Conservation (phyloP, 2,888 invertebrate genomes). For the Ceriagrion tenellum region DNA sequence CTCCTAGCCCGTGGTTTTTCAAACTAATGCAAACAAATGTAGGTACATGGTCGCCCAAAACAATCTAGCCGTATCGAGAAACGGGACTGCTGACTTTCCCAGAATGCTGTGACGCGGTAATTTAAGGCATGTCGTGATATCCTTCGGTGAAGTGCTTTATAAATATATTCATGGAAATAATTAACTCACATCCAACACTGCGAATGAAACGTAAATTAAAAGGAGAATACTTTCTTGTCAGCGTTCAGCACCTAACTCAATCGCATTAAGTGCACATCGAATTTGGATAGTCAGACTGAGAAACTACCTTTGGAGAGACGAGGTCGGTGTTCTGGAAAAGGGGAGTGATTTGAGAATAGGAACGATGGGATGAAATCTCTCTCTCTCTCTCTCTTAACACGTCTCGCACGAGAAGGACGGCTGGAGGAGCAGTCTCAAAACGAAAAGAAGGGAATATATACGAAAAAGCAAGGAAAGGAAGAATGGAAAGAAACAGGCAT, state of each 20-base stretch:
- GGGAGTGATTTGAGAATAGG: background rate
- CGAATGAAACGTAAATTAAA: background rate
- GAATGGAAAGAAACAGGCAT: conserved; percentile 54
- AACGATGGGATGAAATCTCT: background rate
- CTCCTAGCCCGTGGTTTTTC: no score
- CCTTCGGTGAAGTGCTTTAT: no score
- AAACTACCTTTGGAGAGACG: conserved; percentile 27
- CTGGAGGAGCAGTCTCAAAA: conserved; percentile 40
- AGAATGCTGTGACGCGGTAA: no score
- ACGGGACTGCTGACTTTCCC: background rate
- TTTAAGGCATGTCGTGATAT: no score
- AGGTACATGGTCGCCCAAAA: no score
- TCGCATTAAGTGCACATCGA: conserved; percentile 5
- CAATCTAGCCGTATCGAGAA: no score
- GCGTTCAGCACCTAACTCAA: conserved; percentile 18
- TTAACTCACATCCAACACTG: no score
- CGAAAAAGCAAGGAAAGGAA: background rate
- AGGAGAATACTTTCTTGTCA: background rate
- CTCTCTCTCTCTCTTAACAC: conserved; percentile 32
- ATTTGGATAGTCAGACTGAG: conserved; percentile 30
- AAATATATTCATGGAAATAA: no score
- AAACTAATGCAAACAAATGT: no score
- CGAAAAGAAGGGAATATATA: background rate
- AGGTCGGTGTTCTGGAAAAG: conserved; percentile 29
- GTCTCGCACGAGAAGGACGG: background rate